A percentile compares a stretch with the other conserved stretches of the same genome.
phyloP scores from a whole-genome alignment of 2,888 invertebrate genomes.

The Cryptophagus acutangulus region DNA sequence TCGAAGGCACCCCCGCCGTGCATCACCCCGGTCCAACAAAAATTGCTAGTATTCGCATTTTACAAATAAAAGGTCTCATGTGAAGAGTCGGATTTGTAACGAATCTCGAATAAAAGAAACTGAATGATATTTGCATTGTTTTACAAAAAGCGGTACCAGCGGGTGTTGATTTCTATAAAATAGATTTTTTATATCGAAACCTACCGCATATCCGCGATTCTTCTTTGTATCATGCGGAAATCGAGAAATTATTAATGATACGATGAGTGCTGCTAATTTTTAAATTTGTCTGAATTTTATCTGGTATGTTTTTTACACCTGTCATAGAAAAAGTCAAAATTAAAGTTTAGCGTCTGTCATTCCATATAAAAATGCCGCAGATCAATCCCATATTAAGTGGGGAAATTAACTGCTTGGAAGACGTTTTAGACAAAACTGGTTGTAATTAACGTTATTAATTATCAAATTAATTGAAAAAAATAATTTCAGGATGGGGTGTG shows the following conservation, averaged over 20 bases:
- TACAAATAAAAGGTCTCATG: slow-evolving; percentile 15
- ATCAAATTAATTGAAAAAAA: not conserved
- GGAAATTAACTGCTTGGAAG: not conserved
- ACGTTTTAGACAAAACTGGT: not conserved
- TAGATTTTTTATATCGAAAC: slow-evolving; percentile 11
- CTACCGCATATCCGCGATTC: slow-evolving; percentile 19
- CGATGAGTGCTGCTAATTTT: not conserved
- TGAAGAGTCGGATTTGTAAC: slow-evolving; percentile 18
- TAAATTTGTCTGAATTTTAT: too few relatives aligned
- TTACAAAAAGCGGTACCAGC: slow-evolving; percentile 16
- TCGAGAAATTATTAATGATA: not conserved
- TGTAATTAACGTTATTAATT: not conserved
- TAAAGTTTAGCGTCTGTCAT: too few relatives aligned
- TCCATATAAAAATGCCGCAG: slow-evolving; percentile 2
- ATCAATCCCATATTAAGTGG: not conserved
- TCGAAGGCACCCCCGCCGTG: slow-evolving; percentile 17
- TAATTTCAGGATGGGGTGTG: slow-evolving; percentile 41
- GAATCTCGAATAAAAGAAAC: slow-evolving; percentile 20
- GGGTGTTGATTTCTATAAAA: slow-evolving; percentile 7
- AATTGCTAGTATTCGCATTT: slow-evolving; percentile 14
- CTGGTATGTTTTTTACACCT: too few relatives aligned
- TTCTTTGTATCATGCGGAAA: slow-evolving; percentile 4
- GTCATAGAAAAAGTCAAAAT: too few relatives aligned
- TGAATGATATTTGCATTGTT: slow-evolving; percentile 16
- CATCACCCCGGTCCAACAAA: slow-evolving; percentile 11